Evolutionary conservation across 2,888 invertebrate species (phyloP), one percentile per base, ranked within the genome.

Genomic region (Epicampocera succincta): DNA sequence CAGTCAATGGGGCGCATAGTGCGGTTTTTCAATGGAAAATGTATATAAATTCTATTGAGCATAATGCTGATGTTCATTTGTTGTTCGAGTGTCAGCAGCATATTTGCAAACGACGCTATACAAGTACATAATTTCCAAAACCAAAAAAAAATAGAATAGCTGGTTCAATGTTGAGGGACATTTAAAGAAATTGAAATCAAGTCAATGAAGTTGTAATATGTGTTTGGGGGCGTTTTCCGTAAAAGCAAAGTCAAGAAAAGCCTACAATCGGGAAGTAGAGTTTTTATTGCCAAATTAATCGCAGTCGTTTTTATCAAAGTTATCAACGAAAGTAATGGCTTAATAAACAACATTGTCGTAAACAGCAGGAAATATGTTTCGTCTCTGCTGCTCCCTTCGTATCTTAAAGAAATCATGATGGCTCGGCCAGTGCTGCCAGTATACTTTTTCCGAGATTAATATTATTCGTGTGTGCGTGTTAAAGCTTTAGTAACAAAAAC

Each of bases 1-100:
- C 71, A 77, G 71, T 72, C 78, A 78, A 81, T 74, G 81, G 77
- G 77, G 77, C 81, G 77, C 68, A 77, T 77, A 81, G 73, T 81
- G 81, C 58, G 81, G 76, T 77, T 81, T 76, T 73, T 69, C 46
- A 66, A 42, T 74, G 72, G 56, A 71, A 71, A 69, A 60, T 71
- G 21, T 40, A 46, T 38, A 71, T 33, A 65, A 65, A 48, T 42
- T 68, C 79, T 42, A 71, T 77, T 40, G 77, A 54, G 19, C 68
- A 77, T 61, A 76, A 69, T 69, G 73, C 40, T 29, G 42, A 61
- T 50, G 50, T 52, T 25, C 52, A 56, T 69, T 61, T 61, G n/a
- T 42, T 58, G 29, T 46, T 48, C 13, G 12, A 38, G 58, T 76
- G 68, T 76, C 69, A 73, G 76, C 81, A 73, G 63, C 50, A 19